Base-by-base conservation (phyloP, 2,113 vertebrate species). In the Tragelaphus strepsiceros region DNA sequence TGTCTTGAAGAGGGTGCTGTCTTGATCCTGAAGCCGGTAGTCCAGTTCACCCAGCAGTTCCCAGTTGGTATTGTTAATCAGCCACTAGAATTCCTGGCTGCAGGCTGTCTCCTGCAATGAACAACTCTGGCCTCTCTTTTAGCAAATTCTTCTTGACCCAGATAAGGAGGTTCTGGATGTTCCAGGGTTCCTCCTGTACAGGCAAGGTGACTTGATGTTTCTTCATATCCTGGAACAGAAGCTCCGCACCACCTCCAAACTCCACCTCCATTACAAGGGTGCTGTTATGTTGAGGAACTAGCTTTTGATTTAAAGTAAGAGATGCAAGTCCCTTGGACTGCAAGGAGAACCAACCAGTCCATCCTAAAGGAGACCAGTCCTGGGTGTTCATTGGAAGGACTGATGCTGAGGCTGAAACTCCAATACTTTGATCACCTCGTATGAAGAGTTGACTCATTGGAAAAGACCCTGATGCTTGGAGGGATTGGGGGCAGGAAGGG, bases 11-110 rank as follows among this genome's bases (percentile, higher is more conserved):
- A 80, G 22, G 89, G 61, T 67, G 9, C 99, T 99, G 99, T 99
- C 99, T 97, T 99, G 99, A 98, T 99, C 99, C 97, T 99, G 99
- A 58, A 99, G 99, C 97, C 99, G 99, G 97, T 99, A 99, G 95
- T 99, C 99, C 98, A 99, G 98, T 98, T 99, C 99, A 35, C 99
- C 99, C 99, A 99, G 99, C 96, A 99, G 98, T 62, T 99, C 99
- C 99, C 99, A 99, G 99, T 99, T 99, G 94, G 99, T 99, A 46
- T 99, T 99, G 21, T 99, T 99, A 99, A 99, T 99, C 96, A 99
- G 99, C 98, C 98, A 99, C 99, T 98, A 99, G 99, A 96, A 99
- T 99, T 88, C 99, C 99, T 7, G 99, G 99, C 96, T 99, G 99
- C 99, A 13, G 71, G 5, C 71, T 74, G 2, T 24, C 35, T 43